Percentiles rank a stretch among this genome's conserved stretches.
Evolutionary conservation across 2,888 invertebrate genomes (phyloP).

Genomic region (Oegoconia quadripuncta): DNA sequence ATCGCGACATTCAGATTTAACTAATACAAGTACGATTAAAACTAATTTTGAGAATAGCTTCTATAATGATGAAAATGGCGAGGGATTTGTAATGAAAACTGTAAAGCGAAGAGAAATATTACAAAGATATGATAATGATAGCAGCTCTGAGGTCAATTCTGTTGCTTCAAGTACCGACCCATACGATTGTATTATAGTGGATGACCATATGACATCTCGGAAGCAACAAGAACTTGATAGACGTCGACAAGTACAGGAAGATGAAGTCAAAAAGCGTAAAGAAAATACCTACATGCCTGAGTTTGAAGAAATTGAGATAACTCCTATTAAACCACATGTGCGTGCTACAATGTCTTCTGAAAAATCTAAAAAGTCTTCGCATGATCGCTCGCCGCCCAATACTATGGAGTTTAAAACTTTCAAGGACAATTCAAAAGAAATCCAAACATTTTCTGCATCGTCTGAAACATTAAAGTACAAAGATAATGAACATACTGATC

Average conservation of each 20-base stretch:
- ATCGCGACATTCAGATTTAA: conserved; percentile 68
- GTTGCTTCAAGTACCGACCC: conserved; percentile 85
- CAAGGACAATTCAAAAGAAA: conserved; percentile 71
- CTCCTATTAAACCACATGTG: conserved; percentile 69
- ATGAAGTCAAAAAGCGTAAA: conserved; percentile 63
- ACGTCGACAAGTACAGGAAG: conserved; percentile 65
- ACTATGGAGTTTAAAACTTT: conserved; percentile 75
- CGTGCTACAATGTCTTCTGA: conserved; percentile 65
- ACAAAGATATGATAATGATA: conserved; percentile 83
- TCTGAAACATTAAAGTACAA: conserved; percentile 73
- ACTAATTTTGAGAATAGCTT: conserved; percentile 82
- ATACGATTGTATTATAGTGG: conserved; percentile 90
- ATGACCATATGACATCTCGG: conserved; percentile 83
- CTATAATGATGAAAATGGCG: conserved; percentile 82
- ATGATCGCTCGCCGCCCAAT: conserved; percentile 63
- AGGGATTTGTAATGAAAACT: conserved; percentile 84
- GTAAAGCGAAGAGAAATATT: conserved; percentile 86
- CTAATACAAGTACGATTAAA: conserved; percentile 73
- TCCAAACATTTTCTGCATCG: conserved; percentile 72
- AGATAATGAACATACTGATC: conserved; percentile 65
- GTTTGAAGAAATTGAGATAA: conserved; percentile 73
- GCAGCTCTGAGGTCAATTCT: conserved; percentile 82
- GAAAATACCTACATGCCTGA: conserved; percentile 71
- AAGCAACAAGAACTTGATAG: conserved; percentile 73
- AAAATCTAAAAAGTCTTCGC: conserved; percentile 59